Evolutionary conservation across 1,140 invertebrate genomes (phyloP).

Genomic region (Drosophila simulans): DNA sequence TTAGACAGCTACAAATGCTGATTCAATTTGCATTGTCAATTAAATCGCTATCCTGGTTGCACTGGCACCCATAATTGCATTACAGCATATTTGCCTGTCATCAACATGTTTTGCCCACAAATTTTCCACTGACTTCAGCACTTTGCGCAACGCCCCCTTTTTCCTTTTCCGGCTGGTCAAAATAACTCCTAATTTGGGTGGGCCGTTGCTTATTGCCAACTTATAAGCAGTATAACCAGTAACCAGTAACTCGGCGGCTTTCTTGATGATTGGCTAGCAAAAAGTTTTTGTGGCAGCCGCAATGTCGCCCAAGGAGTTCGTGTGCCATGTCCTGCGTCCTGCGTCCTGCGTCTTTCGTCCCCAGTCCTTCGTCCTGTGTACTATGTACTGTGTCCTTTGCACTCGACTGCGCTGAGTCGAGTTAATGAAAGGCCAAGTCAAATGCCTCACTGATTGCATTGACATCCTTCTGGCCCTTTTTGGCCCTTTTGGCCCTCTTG

Average conservation of each 20-base stretch:
- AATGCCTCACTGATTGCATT: slow-evolving; percentile 73
- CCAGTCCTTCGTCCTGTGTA: not conserved
- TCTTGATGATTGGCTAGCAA: slow-evolving; percentile 72
- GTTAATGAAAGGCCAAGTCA: slow-evolving; percentile 78
- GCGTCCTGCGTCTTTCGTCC: not conserved
- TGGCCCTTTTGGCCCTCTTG: not conserved
- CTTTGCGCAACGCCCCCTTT: slow-evolving; percentile 65
- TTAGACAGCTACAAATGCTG: slow-evolving; percentile 68
- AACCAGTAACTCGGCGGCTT: slow-evolving; percentile 34
- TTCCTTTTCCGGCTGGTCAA: slow-evolving; percentile 2
- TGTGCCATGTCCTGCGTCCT: slow-evolving; percentile 2
- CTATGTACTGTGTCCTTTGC: slow-evolving; percentile 13
- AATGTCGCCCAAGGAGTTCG: slow-evolving; percentile 55
- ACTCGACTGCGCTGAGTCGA: slow-evolving; percentile 21
- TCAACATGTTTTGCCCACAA: slow-evolving; percentile 39
- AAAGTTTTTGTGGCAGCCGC: slow-evolving; percentile 56
- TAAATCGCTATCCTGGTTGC: slow-evolving; percentile 43
- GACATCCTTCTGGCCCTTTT: slow-evolving; percentile 13
- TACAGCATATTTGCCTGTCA: slow-evolving; percentile 44
- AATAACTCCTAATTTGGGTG: slow-evolving; percentile 54
- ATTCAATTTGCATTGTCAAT: slow-evolving; percentile 80
- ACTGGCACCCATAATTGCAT: slow-evolving; percentile 56
- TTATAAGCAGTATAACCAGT: slow-evolving; percentile 6
- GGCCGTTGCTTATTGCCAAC: slow-evolving; percentile 23
- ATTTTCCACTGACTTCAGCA: slow-evolving; percentile 50